phyloP scores from a whole-genome alignment of 2,113 vertebrate species.

The Eulacestoma nigropectus region DNA sequence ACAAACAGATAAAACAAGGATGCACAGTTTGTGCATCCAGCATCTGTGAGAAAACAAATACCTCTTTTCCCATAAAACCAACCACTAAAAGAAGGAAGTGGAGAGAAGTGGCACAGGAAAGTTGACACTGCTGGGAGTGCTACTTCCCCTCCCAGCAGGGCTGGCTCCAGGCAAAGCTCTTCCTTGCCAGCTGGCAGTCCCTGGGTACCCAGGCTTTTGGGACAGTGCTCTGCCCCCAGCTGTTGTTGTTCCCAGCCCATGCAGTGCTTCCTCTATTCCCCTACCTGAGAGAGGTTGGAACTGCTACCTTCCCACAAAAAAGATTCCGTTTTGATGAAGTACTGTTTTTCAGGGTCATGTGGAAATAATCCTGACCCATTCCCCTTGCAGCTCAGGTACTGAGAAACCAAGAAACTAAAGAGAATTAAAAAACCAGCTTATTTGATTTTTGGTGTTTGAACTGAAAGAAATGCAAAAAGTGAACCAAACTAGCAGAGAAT shows the following conservation, averaged over 20 bases:
- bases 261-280: accelerated
- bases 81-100: background rate
- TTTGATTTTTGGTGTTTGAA: background rate
- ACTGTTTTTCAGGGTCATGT: background rate
- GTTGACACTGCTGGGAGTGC: accelerated
- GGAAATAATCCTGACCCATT: background rate
- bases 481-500: background rate
- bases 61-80: background rate
- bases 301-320: background rate
- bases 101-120: background rate
- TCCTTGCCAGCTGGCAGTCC: background rate
- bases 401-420: background rate
- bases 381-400: background rate
- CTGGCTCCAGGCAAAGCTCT: background rate
- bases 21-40: background rate
- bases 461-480: background rate
- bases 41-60: background rate
- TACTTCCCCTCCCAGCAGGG: background rate
- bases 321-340: background rate
- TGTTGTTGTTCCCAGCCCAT: background rate
- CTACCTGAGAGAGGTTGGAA: background rate
- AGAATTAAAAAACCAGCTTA: background rate
- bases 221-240: background rate
- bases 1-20: background rate
- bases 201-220: background rate